phyloP scores from a whole-genome alignment of 2,113 vertebrate species.

The Pachycephala philippinensis region DNA sequence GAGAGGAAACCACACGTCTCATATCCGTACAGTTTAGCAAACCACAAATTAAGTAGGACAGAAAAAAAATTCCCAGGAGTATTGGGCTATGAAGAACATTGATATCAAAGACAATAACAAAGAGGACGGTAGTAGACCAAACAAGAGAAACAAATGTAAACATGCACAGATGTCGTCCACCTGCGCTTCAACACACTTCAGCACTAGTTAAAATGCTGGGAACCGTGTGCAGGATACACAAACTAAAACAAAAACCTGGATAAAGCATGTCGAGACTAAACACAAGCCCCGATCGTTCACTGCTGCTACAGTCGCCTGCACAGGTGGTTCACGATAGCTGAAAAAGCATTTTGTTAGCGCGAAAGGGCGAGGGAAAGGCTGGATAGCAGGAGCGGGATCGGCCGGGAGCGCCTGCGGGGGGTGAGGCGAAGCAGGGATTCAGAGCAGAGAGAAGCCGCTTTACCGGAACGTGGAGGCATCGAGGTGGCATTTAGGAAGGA shows the following conservation, averaged over 20 bases:
- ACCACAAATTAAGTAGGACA: background rate
- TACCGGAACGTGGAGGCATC: background rate
- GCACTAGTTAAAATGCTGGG: background rate
- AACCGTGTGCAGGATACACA: rapidly evolving
- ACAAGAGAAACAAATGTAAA: background rate
- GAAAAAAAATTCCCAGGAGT: background rate
- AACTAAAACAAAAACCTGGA: background rate
- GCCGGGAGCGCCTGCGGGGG: background rate
- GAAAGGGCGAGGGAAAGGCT: background rate
- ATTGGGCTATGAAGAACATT: background rate
- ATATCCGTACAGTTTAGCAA: rapidly evolving
- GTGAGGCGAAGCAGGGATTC: background rate
- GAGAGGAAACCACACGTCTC: background rate
- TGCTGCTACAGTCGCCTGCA: background rate
- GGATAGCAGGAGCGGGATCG: rapidly evolving
- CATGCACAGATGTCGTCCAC: background rate
- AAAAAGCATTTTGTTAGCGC: background rate
- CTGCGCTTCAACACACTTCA: rapidly evolving
- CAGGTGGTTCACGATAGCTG: background rate
- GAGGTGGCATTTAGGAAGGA: background rate
- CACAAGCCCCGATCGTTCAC: background rate
- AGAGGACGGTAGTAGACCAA: background rate
- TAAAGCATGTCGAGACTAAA: background rate
- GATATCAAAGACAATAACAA: background rate
- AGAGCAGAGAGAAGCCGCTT: background rate